Evolutionary conservation across 2,888 invertebrate genomes (phyloP).

Genomic region (Acholoe squamosa): DNA sequence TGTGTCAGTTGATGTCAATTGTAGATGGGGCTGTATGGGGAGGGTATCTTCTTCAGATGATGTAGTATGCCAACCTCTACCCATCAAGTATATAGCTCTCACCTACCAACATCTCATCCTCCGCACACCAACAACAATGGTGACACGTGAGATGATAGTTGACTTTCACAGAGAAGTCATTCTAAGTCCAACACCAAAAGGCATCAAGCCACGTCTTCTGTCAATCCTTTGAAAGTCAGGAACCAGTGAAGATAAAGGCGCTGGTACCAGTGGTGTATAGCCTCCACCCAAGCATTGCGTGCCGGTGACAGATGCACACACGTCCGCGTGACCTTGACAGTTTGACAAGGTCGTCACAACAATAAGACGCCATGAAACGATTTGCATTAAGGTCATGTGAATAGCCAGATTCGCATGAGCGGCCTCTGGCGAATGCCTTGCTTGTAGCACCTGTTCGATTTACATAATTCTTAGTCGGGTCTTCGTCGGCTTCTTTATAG

Average conservation of each 20-base stretch:
- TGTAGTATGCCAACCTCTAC: neutral
- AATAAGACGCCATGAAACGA: constrained; percentile 52
- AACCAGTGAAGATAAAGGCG: constrained; percentile 7
- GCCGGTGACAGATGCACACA: constrained; percentile 42
- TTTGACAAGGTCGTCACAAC: constrained; percentile 38
- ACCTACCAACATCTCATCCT: neutral
- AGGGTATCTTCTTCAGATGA: constrained; percentile 15
- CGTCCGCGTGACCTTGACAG: constrained; percentile 45
- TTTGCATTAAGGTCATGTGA: constrained; percentile 40
- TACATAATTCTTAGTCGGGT: constrained; percentile 36
- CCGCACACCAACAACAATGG: neutral
- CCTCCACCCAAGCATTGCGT: neutral
- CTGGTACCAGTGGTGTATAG: neutral
- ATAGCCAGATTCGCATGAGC: constrained; percentile 15
- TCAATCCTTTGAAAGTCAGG: neutral
- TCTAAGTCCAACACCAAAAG: neutral
- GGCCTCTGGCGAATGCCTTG: neutral
- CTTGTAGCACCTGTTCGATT: constrained; percentile 34
- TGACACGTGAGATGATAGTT: constrained; percentile 9
- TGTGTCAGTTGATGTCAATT: constrained; percentile 9
- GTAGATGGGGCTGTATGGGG: neutral
- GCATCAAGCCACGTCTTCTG: neutral
- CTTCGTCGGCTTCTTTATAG: constrained; percentile 11
- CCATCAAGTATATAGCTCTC: neutral
- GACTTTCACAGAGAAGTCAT: neutral